Base-by-base conservation (phyloP, 2,888 invertebrate species). In the Galerucella nymphaeae region DNA sequence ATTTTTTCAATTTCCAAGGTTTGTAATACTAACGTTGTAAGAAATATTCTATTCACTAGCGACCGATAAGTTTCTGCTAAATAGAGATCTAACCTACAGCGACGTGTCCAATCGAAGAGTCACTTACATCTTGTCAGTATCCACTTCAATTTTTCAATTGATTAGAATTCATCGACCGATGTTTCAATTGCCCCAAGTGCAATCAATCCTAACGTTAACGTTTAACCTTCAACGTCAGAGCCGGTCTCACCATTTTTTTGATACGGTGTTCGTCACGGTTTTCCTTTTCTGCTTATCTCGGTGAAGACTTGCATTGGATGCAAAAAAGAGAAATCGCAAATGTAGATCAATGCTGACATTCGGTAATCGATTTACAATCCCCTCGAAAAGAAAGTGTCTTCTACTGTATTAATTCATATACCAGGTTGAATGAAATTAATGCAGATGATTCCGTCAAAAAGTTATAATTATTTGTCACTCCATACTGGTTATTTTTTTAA, bases 151-250 rank as follows among this genome's bases (percentile, higher is more conserved):
- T 80, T 76, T 79, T 75, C 75, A 76, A 75, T 73, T 75, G 76
- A 76, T 76, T 76, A 76, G 75, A 75, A 76, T 74, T 74, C 76
- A 74, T 70, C 70, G 71, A 62, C 68, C 70, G 71, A 62, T 65
- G 73, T 78, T 80, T 79, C 80, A 79, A 80, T 78, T 80, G 79
- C 79, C 77, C 78, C 77, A 78, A 77, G 70, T 76, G 78, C 80
- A 78, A 81, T 81, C 81, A 80, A 80, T 80, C 78, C 77, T 55
- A 75, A 66, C 72, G 74, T 62, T 16, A 41, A 42, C 18, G 42
- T 41, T 62, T 62, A 38, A 38, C 41, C n/a, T 42, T 42, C n/a
- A 42, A 16, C 11, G 9, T 16, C 61, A 62, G 61, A 42, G 42
- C 42, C 61, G 61, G 61, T 53, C 18, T 53, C 18, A 53, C n/a